Conservation (phyloP, 2,113 vertebrate species). For the Elaphurus davidianus region DNA sequence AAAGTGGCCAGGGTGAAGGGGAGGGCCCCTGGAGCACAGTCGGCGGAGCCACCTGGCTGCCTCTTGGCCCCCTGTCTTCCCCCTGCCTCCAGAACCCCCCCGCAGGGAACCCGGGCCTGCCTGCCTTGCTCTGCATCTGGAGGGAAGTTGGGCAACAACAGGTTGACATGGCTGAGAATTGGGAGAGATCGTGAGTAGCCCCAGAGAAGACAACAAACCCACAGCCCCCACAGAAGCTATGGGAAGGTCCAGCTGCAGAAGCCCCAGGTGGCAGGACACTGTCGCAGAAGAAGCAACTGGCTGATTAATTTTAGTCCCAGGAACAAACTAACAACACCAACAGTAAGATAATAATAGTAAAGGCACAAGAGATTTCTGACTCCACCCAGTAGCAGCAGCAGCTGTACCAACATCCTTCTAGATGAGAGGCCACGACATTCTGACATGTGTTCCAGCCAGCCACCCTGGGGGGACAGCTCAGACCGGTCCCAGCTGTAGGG, state of each 20-base stretch:
- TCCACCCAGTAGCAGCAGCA: neutral
- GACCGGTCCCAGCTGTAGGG: neutral
- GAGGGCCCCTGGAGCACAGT: neutral
- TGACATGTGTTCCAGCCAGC: neutral
- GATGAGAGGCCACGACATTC: rapidly evolving
- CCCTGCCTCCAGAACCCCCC: too few species aligned
- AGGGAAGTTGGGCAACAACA: neutral
- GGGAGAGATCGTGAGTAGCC: neutral
- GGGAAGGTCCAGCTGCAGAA: neutral
- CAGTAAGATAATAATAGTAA: neutral
- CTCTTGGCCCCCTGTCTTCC: neutral
- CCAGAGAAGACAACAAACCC: neutral
- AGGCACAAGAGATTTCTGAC: neutral
- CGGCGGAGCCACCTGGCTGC: neutral
- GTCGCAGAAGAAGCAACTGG: neutral
- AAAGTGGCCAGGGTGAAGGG: rapidly evolving
- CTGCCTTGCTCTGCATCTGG: neutral
- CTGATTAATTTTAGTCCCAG: neutral
- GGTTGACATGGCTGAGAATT: neutral
- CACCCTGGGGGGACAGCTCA: neutral
- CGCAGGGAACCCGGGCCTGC: neutral
- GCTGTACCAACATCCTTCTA: neutral
- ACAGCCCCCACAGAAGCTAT: neutral
- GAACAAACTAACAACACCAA: neutral
- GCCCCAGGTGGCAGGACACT: neutral